phyloP scores from a whole-genome alignment of 2,888 invertebrate species.

The Drosophila picticornis region DNA sequence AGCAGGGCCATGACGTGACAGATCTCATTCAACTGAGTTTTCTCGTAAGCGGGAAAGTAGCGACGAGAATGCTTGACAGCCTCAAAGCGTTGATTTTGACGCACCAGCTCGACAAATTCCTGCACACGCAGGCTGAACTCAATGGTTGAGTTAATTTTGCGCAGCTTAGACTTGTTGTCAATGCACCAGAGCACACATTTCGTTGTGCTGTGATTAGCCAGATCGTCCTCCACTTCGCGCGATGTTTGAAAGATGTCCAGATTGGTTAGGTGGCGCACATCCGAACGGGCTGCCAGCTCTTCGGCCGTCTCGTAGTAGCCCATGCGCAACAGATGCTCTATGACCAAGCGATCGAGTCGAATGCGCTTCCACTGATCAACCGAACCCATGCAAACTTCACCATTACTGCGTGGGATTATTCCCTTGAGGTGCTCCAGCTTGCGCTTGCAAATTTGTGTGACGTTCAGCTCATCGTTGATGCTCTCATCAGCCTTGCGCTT shows the following conservation, averaged over 20 bases:
- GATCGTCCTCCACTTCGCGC: conserved; percentile 94
- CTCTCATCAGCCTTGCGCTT: conserved; percentile 98
- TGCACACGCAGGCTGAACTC: conserved; percentile 94
- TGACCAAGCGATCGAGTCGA: conserved; percentile 95
- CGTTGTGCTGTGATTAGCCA: conserved; percentile 92
- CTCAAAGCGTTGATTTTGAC: conserved; percentile 93
- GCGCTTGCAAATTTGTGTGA: conserved; percentile 95
- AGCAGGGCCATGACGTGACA: conserved; percentile 98
- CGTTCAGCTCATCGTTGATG: conserved; percentile 95
- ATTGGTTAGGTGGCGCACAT: conserved; percentile 95
- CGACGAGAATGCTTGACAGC: conserved; percentile 98
- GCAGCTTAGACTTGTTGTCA: conserved; percentile 97
- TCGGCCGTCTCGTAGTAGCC: conserved; percentile 98
- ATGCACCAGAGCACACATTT: conserved; percentile 98
- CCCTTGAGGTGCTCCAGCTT: conserved; percentile 94
- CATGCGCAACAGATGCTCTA: conserved; percentile 97
- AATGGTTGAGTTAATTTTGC: conserved; percentile 97
- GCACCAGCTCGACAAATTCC: conserved; percentile 98
- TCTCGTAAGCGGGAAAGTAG: conserved; percentile 94
- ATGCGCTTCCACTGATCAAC: conserved; percentile 84
- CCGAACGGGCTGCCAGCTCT: conserved; percentile 92
- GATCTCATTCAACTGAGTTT: conserved; percentile 93
- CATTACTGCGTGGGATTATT: conserved; percentile 78
- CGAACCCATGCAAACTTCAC: conserved; percentile 83
- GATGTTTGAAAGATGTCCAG: conserved; percentile 94